Conservation (phyloP, 2,888 invertebrate species). For the Drosophila pseudotakahashii region DNA sequence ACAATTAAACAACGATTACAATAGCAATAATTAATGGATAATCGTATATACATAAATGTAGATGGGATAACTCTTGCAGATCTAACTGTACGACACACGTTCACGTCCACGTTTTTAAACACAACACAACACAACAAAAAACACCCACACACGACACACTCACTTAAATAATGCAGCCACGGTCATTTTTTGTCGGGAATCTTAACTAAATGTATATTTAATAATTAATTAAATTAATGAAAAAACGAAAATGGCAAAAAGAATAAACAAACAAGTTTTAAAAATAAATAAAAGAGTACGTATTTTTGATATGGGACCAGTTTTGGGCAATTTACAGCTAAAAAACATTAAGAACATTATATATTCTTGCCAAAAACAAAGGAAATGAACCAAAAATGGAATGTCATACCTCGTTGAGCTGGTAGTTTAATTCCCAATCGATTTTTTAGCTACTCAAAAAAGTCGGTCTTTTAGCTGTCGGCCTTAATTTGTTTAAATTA, state of each 20-base stretch:
- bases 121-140: conserved; percentile 18
- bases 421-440: too few relatives aligned
- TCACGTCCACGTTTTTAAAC: conserved; percentile 31
- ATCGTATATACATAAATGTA: conserved; percentile 34
- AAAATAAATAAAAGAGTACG: conserved; percentile 4
- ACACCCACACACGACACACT: conserved; percentile 20
- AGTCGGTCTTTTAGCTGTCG: too few relatives aligned
- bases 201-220: conserved; percentile 70
- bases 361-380: too few relatives aligned
- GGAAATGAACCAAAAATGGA: too few relatives aligned
- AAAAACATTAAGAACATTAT: too few relatives aligned
- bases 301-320: too few relatives aligned
- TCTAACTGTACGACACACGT: conserved; percentile 10
- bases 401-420: too few relatives aligned
- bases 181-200: conserved; percentile 53
- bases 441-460: too few relatives aligned
- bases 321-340: too few relatives aligned
- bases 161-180: conserved; percentile 25
- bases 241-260: conserved; percentile 29
- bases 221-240: conserved; percentile 62
- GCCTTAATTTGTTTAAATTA: too few relatives aligned
- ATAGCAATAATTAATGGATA: conserved; percentile 39
- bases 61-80: conserved; percentile 19
- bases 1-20: conserved; percentile 53
- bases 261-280: conserved; percentile 33